Conservation (phyloP, 2,113 vertebrate species). For the Meles meles region DNA sequence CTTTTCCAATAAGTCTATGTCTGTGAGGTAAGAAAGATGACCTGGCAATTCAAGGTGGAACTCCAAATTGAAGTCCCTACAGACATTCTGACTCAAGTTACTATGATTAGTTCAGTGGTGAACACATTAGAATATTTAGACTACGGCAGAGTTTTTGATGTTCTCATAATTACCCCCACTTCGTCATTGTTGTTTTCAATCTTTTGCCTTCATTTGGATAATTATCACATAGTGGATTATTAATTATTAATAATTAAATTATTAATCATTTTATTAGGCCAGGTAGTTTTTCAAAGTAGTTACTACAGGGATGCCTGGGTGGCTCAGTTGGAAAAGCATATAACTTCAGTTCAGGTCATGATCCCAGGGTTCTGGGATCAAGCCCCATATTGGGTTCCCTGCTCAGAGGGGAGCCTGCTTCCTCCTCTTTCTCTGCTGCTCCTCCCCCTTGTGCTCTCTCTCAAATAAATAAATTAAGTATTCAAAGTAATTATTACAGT, state of each 20-base stretch:
- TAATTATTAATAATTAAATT: no score
- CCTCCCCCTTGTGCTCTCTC: background rate
- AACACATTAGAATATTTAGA: background rate
- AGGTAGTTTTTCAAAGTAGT: background rate
- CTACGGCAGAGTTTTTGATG: background rate
- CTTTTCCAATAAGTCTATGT: background rate
- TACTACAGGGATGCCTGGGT: background rate
- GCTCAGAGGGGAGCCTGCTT: background rate
- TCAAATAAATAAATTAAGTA: background rate
- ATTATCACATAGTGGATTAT: background rate
- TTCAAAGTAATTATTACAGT: background rate
- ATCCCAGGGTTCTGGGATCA: background rate
- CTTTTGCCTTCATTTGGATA: background rate
- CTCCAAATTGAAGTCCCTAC: background rate
- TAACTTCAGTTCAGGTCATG: background rate
- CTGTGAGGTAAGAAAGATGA: background rate
- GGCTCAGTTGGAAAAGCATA: background rate
- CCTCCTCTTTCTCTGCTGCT: background rate
- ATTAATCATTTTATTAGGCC: background rate
- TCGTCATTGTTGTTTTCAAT: background rate
- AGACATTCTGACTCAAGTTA: background rate
- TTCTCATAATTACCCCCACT: background rate
- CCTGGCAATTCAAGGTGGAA: background rate
- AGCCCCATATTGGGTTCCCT: background rate
- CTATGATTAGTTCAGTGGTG: background rate